These are phyloP conservation scores for Coilia nasus DNA, from an alignment of 2,797 vertebrate genomes.

Conservation along the genomic window DNA sequence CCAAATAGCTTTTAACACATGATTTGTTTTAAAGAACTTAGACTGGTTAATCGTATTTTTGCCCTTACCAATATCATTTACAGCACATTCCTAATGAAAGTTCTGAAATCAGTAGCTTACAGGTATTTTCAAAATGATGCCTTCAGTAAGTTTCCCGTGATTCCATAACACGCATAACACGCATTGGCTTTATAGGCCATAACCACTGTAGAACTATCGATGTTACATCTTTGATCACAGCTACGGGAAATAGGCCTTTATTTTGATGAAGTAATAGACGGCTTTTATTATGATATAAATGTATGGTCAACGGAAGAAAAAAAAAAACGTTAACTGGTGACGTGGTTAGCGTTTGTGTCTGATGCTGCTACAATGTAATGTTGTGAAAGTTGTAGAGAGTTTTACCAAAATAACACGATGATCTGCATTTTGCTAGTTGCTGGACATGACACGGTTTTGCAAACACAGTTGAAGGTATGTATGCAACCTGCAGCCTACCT, in stretches of 20 bases:
- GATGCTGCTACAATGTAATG: conserved; percentile 7
- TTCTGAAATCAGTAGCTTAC: no score
- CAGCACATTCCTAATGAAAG: no score
- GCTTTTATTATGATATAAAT: conserved; percentile 1
- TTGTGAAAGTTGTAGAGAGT: not conserved
- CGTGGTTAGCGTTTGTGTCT: not conserved
- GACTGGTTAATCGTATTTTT: no score
- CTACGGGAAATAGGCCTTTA: not conserved
- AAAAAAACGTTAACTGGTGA: not conserved
- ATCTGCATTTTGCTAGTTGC: conserved; percentile 82
- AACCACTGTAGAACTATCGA: no score
- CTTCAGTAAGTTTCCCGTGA: no score
- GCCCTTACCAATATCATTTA: no score
- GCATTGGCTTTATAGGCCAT: not conserved
- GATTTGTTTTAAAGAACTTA: no score
- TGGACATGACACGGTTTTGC: conserved; percentile 77
- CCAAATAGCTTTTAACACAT: no score
- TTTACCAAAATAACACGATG: conserved; percentile 55
- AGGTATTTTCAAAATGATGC: no score
- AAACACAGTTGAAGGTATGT: conserved; percentile 78
- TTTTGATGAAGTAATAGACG: not conserved
- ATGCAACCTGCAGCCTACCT: not conserved
- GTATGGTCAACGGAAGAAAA: not conserved
- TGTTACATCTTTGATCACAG: not conserved
- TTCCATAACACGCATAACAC: not conserved